Base-by-base conservation (phyloP, 2,113 vertebrate species). In the Oryzias curvinotus region DNA sequence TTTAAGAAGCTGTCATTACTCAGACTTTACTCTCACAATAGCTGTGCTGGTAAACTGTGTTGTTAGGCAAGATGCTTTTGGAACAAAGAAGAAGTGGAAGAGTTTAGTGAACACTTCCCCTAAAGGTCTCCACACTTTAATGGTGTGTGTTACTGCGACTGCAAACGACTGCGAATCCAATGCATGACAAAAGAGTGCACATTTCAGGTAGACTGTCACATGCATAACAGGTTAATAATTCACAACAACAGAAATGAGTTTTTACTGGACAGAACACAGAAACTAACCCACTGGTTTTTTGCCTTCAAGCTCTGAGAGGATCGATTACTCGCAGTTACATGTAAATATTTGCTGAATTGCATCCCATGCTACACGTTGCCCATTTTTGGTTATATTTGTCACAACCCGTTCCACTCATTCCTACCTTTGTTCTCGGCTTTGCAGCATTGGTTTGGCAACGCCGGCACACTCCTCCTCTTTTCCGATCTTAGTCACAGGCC, bases 391-490 rank as follows among this genome's bases (percentile, higher is more conserved):
- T 54, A 50, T 74, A 68, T 65, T 77, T 68, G 73, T 63, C 62
- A 41, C 19, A 56, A n/a, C 74, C 65, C 25, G 0, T 41, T 70
- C 63, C 76, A 82, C 71, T 82, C 74, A 57, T 72, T 66, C 71
- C 71, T 62, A 65, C 65, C 65, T 77, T 81, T 56, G 62, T 26
- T 61, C 60, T 68, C 68, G 49, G 73, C 73, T 77, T 73, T 54
- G 57, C 74, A 71, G 79, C 58, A 76, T 78, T 78, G 76, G 90
- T 91, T 86, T 87, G 91, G 89, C 88, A 88, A 81, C 84, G 75
- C 79, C 71, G 80, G 85, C 72, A 77, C 85, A 91, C 91, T 91
- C 92, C 93, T 90, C 91, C 91, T 77, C 64, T 51, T 84, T 76
- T 64, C 74, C 76, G 72, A 85, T 83, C 66, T 86, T 87, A 87